Evolutionary conservation across 2,888 invertebrate species (phyloP), one percentile per base, ranked within the genome.

Genomic region (Bibio marci): DNA sequence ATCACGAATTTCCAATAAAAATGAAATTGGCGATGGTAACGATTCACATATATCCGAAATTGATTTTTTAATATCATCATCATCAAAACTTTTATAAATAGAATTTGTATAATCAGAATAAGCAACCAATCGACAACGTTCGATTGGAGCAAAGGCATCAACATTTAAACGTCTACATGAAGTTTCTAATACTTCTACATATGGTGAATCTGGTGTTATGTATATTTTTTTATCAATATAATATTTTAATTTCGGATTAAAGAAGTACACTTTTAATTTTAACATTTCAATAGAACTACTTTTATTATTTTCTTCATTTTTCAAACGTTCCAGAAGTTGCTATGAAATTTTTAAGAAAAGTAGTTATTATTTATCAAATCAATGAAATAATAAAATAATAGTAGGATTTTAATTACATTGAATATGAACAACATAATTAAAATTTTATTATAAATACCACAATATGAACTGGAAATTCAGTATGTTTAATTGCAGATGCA

Each of bases 391-490:
- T n/a, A 30, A 19, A 13, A 17, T 18, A 18, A 5, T 4, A 17
- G 17, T 10, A 13, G 13, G 19, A 8, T 33, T 18, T 11, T 35
- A 13, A 19, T 35, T 25, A 8, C 19, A 22, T 19, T 25, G 6
- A 25, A 5, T 25, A 5, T 13, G 3, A n/a, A 34, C 19, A 22
- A n/a, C 11, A 6, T 3, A 18, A 32, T 18, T 10, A 7, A 33
- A 33, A n/a, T n/a, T n/a, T n/a, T n/a, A n/a, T n/a, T n/a, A n/a
- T n/a, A n/a, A n/a, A n/a, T 52, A 62, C 63, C 50, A 66, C 69
- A 37, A 88, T 75, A 54, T 86, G 82, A 30, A 66, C 64, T 1
- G 88, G 87, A 50, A 88, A 80, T 27, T 80, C 70, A n/a, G 71
- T 69, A 1, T 65, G 63, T 32, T 69, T 66, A 53, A 79, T 74